Evolutionary conservation across 2,797 vertebrate species (phyloP).

Genomic region (Coreius guichenoti): DNA sequence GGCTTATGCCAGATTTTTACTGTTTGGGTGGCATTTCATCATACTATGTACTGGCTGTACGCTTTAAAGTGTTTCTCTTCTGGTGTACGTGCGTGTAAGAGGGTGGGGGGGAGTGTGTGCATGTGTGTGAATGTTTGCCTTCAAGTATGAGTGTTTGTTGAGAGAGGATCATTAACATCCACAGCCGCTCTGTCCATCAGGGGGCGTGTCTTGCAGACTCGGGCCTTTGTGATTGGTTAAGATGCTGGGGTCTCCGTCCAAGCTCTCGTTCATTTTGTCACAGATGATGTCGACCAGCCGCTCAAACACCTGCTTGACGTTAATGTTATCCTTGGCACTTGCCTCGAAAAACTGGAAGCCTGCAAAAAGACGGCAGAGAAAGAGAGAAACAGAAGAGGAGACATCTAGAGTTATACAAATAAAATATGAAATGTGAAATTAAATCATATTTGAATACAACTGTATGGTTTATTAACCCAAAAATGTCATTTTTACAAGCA

Average conservation of each 20-base stretch:
- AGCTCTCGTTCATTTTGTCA: slow-evolving; percentile 88
- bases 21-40: neutral
- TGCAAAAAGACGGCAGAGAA: slow-evolving; percentile 56
- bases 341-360: slow-evolving; percentile 92
- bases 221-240: slow-evolving; percentile 74
- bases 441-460: neutral
- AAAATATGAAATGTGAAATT: neutral
- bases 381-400: neutral
- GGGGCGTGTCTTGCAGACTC: slow-evolving; percentile 73
- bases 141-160: slow-evolving; percentile 19
- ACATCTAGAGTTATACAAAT: neutral
- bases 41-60: neutral
- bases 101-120: neutral
- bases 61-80: neutral
- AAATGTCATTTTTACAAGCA: neutral
- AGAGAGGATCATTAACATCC: slow-evolving; percentile 77
- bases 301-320: slow-evolving; percentile 92
- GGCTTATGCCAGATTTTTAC: slow-evolving; percentile 5
- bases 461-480: neutral
- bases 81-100: slow-evolving; percentile 4
- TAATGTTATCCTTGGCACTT: slow-evolving; percentile 90
- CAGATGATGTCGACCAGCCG: slow-evolving; percentile 89
- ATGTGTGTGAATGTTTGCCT: slow-evolving; percentile 29
- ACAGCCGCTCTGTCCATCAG: slow-evolving; percentile 74
- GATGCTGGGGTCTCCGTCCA: slow-evolving; percentile 74